Base-by-base conservation (phyloP, 2,888 invertebrate genomes). In the Adelphocoris suturalis region DNA sequence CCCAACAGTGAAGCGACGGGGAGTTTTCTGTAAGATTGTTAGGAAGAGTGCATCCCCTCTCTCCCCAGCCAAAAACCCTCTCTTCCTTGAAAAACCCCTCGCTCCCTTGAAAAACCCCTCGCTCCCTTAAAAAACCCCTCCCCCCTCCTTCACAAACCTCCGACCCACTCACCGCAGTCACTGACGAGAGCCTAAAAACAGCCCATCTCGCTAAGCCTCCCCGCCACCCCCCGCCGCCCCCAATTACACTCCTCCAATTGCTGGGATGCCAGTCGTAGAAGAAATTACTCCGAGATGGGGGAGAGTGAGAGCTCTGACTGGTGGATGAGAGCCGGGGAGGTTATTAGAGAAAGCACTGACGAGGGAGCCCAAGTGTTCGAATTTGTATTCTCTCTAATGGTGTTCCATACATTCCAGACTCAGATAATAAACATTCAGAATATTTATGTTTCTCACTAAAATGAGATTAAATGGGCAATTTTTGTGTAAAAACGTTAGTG, bases 21-120 rank as follows among this genome's bases (percentile, higher is more conserved):
- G 84, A 55, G 90, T 57, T 68, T 81, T 81, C 23, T 37, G 81
- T 81, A 19, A 48, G 81, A 81, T 81, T 81, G 81, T 81, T 81
- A 81, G 84, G 80, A 37, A 55, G 55, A 48, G 76, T 76, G 61
- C 37, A 61, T 19, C 37, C 48, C 37, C 75, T 16, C 61, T 19
- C 52, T 57, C n/a, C 55, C 61, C 5, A 68, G 46, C 16, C 3
- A 16, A 9, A 57, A n/a, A 12, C 55, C 75, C 12, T n/a, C 11
- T 61, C 28, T 7, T 19, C 16, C 16, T 23, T 2, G 7, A 37
- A 37, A 37, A 37, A 2, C 37, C 37, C 37, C 7, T 7, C 3
- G 3, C 7, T 37, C 37, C 37, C 37, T 23, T 2, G 7, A 37
- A 37, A 37, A 37, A 2, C 37, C 37, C 37, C 7, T 7, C 3